Evolutionary conservation across 2,888 invertebrate species (phyloP).

Genomic region (Hartigia nigra): DNA sequence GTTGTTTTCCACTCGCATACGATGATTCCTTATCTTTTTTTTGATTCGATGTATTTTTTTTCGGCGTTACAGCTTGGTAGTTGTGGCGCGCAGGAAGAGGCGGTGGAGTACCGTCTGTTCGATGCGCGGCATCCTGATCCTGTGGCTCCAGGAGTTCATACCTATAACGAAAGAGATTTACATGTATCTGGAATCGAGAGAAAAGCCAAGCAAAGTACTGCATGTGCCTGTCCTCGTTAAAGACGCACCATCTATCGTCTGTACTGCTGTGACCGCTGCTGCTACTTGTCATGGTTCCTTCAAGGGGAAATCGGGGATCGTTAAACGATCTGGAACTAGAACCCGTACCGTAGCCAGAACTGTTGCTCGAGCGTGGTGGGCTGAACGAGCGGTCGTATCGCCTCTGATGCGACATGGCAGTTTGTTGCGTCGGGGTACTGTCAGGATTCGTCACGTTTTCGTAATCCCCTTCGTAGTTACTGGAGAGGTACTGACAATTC

Average conservation of each 20-base stretch:
- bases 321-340: constrained; percentile 64
- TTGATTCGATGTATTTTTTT: constrained; percentile 34
- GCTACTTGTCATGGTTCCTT: constrained; percentile 73
- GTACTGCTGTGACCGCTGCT: constrained; percentile 73
- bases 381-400: constrained; percentile 80
- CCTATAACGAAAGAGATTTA: constrained; percentile 36
- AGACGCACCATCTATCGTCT: constrained; percentile 73
- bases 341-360: constrained; percentile 87
- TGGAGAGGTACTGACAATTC: constrained; percentile 74
- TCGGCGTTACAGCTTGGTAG: constrained; percentile 49
- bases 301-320: constrained; percentile 62
- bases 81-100: constrained; percentile 68
- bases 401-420: constrained; percentile 73
- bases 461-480: constrained; percentile 75
- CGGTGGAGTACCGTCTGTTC: constrained; percentile 67
- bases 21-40: constrained; percentile 56
- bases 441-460: constrained; percentile 74
- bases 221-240: neutral
- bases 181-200: neutral
- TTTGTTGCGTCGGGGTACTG: constrained; percentile 60
- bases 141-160: constrained; percentile 69
- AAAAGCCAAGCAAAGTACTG: neutral
- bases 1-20: constrained; percentile 43
- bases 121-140: constrained; percentile 60
- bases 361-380: constrained; percentile 84